Base-by-base conservation (phyloP, 2,888 invertebrate species). In the Leptinotarsa rubiginosa region DNA sequence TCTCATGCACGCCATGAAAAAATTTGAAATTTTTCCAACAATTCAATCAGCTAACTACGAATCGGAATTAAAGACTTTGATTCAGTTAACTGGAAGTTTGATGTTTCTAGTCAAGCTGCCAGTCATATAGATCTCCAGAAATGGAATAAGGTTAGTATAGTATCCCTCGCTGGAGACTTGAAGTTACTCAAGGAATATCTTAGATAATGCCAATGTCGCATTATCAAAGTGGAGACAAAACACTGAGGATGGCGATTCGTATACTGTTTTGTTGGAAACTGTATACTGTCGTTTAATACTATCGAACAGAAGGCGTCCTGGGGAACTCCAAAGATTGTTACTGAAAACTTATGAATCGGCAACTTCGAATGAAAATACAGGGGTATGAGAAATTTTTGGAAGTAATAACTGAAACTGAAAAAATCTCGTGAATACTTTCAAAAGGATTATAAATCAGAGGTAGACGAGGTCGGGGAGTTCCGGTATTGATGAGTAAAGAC, bases 221-320 rank as follows among this genome's bases (percentile, higher is more conserved):
- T 16, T 70, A 56, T 64, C 16, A 16, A 62, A 49, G 47, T 70
- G 64, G 47, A 25, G 47, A 62, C 7, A 64, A 47, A 47, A 50
- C 22, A 20, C 13, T 62, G 20, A 62, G 16, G 70, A 70, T 25
- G 22, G 31, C 22, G 10, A 65, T n/a, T 31, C n/a, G 20, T 25
- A 76, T 73, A 77, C 31, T 49, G 69, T 52, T 18, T 69, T 81
- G 65, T 50, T 79, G 49, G 80, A 81, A 78, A 70, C 70, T 25
- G 20, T 71, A 18, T 66, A 65, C 22, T 71, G 65, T 20, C 54
- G 71, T 52, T n/a, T 71, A 22, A 20, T 66, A 15, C 52, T 65
- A 79, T 77, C 81, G 18, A 83, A 83, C 67, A 76, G 81, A 47
- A 75, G 75, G 64, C 50, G 82, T 54, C 77, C 79, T 12, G 82